Conservation (phyloP, 1,140 invertebrate genomes). For the Bombus huntii region DNA sequence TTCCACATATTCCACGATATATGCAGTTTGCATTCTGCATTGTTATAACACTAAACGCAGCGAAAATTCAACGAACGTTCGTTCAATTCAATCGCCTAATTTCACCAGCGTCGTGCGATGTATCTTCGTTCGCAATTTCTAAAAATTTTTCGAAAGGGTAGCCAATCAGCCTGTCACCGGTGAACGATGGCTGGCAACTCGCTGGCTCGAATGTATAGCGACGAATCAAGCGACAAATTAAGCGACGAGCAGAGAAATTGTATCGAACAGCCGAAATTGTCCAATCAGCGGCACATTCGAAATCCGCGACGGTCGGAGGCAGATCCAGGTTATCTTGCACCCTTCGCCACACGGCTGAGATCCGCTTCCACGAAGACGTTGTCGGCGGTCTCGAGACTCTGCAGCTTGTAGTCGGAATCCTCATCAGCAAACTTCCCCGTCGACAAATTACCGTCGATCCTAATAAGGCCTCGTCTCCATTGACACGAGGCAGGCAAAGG, state of each 20-base stretch:
- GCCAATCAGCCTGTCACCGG: not conserved
- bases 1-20: no score
- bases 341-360: not conserved
- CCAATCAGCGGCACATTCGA: conserved; percentile 24
- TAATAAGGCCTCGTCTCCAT: conserved; percentile 73
- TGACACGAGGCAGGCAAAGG: conserved; percentile 70
- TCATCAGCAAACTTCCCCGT: conserved; percentile 73
- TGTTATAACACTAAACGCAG: no score
- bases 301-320: not conserved
- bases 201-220: not conserved
- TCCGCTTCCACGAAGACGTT: conserved; percentile 14
- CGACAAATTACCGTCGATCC: conserved; percentile 74
- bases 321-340: not conserved
- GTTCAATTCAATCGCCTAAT: not conserved
- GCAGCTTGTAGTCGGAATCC: conserved; percentile 56
- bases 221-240: conserved; percentile 2
- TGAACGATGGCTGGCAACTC: not conserved
- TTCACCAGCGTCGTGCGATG: no score
- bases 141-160: not conserved
- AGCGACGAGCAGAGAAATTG: conserved; percentile 8
- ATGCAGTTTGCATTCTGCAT: no score
- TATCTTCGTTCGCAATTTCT: not conserved
- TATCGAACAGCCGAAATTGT: conserved; percentile 13
- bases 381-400: not conserved
- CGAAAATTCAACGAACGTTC: no score